Percentiles rank a stretch among this genome's conserved stretches.
Conservation (phyloP, 2,888 invertebrate species). For the Chromoteleia sp. region DNA sequence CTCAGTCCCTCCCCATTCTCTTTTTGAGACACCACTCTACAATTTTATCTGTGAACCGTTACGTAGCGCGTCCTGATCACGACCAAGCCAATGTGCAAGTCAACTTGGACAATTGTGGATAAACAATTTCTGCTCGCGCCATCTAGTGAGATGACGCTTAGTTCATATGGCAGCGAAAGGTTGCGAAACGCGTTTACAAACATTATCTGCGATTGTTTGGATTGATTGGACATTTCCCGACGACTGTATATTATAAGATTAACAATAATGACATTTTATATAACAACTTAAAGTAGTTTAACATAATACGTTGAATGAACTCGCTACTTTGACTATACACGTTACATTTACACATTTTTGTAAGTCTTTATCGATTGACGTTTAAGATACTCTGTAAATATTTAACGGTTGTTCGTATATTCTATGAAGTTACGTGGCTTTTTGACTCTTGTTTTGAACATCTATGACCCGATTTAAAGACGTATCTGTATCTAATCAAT, state of each 20-base stretch:
- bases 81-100: conserved; percentile 66
- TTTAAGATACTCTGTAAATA: conserved; percentile 37
- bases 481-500: conserved; percentile 1
- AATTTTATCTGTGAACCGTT: conserved; percentile 83
- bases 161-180: background rate
- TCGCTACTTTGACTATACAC: conserved; percentile 24
- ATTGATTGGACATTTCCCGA: conserved; percentile 28
- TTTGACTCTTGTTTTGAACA: conserved; percentile 25
- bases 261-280: conserved; percentile 22
- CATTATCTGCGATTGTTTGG: conserved; percentile 26
- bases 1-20: conserved; percentile 65
- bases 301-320: conserved; percentile 24
- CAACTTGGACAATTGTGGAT: conserved; percentile 21
- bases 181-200: background rate
- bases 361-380: conserved; percentile 39
- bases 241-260: conserved; percentile 16
- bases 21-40: conserved; percentile 46
- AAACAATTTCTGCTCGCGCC: background rate
- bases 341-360: conserved; percentile 47
- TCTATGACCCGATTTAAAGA: conserved; percentile 12
- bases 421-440: conserved; percentile 21
- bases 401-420: conserved; percentile 36
- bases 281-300: conserved; percentile 23
- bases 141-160: background rate
- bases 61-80: conserved; percentile 80